A percentile compares a stretch with the other conserved stretches of the same genome.
Conservation (phyloP, 2,797 vertebrate genomes). For the Bradypodion ventrale region DNA sequence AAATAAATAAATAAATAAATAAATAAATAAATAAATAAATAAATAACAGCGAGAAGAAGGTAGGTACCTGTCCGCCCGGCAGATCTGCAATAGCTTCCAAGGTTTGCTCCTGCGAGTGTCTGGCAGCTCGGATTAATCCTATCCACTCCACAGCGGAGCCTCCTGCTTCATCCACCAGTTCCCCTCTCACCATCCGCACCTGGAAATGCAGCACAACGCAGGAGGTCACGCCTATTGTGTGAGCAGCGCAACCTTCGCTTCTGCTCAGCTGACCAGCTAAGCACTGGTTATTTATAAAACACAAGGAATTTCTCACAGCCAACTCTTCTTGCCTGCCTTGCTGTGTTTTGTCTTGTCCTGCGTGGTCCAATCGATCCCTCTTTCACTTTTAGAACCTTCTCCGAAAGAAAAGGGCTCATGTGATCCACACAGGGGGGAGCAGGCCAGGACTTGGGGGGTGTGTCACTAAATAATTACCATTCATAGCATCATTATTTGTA, state of each 20-base stretch:
- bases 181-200: conserved; percentile 90
- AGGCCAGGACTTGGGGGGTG: neutral
- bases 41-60: too few species aligned
- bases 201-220: conserved; percentile 72
- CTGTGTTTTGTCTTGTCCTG: neutral
- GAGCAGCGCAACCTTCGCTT: too few species aligned
- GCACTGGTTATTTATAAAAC: neutral
- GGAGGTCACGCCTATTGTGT: conserved; percentile 31
- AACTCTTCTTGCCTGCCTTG: neutral
- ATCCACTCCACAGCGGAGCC: conserved; percentile 91
- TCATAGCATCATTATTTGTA: too few species aligned
- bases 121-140: conserved; percentile 91
- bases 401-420: too few species aligned
- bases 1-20: too few species aligned
- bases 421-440: too few species aligned
- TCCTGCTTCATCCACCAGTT: conserved; percentile 92
- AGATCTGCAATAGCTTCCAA: conserved; percentile 93
- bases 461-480: neutral
- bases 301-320: neutral
- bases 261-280: too few species aligned
- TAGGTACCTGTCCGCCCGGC: conserved; percentile 95
- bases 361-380: neutral
- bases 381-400: neutral
- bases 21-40: too few species aligned
- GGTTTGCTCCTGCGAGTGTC: conserved; percentile 93